Evolutionary conservation across 2,113 vertebrate species (phyloP).

Genomic region (Agelaius phoeniceus): DNA sequence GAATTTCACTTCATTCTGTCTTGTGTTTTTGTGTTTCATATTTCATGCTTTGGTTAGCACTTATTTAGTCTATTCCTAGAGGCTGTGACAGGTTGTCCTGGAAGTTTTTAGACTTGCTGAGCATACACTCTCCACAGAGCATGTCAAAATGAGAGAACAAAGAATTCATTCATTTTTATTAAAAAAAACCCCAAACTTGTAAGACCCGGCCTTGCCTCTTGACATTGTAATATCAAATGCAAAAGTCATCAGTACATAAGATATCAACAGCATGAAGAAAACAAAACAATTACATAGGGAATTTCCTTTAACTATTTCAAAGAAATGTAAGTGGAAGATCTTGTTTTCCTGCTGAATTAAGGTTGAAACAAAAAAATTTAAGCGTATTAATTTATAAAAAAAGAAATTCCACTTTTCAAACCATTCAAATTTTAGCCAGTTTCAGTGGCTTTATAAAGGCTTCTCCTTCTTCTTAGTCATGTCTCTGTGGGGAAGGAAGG

Average conservation of each 20-base stretch:
- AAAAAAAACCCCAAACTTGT: background rate
- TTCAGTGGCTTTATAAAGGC: background rate
- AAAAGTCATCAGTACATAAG: background rate
- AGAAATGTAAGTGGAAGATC: background rate
- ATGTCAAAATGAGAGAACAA: conserved; percentile 13
- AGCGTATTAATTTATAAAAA: accelerated
- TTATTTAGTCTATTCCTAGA: conserved; percentile 34
- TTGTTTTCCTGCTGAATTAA: background rate
- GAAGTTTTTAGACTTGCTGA: conserved; percentile 44
- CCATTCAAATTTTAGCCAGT: background rate
- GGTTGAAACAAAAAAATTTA: background rate
- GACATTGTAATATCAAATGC: background rate
- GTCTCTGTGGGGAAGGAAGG: background rate
- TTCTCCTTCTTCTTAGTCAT: background rate
- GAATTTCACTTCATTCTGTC: conserved; percentile 53
- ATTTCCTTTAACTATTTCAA: background rate
- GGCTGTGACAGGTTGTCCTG: conserved; percentile 33
- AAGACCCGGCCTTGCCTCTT: background rate
- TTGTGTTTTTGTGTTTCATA: conserved; percentile 41
- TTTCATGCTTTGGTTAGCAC: conserved; percentile 60
- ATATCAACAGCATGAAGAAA: background rate
- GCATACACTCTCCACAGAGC: background rate
- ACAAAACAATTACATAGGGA: background rate
- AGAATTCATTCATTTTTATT: conserved; percentile 7
- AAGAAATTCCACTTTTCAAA: background rate